phyloP scores from a whole-genome alignment of 1,140 invertebrate species.

The Lanistes nyassanus region DNA sequence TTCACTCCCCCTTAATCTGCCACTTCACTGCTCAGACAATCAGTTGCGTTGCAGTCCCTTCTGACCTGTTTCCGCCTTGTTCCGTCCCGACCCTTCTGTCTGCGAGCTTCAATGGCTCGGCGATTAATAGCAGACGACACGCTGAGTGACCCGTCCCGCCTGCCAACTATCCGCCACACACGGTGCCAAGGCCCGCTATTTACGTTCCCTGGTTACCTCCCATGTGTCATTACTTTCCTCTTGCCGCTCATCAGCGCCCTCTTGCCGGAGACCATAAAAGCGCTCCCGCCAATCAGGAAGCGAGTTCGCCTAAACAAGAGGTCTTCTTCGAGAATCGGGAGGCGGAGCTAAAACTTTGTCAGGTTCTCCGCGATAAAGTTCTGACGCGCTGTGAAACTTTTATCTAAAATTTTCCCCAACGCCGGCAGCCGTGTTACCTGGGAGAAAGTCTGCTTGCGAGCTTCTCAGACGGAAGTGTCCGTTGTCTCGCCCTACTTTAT shows the following conservation, averaged over 20 bases:
- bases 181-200: background rate
- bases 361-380: conserved; percentile 6
- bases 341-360: background rate
- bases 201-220: background rate
- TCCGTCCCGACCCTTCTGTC: too few species aligned
- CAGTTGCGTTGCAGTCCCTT: too few species aligned
- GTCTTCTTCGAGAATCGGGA: background rate
- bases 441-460: too few species aligned
- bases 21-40: too few species aligned
- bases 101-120: too few species aligned
- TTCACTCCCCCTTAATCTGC: too few species aligned
- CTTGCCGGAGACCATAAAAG: background rate
- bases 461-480: too few species aligned
- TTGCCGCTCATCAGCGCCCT: conserved; percentile 1
- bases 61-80: too few species aligned
- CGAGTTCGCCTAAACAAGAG: background rate
- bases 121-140: conserved; percentile 20
- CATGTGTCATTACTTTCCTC: background rate
- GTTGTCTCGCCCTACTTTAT: too few species aligned
- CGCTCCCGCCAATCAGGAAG: background rate
- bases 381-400: background rate
- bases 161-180: conserved; percentile 22
- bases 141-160: conserved; percentile 24
- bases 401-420: too few species aligned
- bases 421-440: too few species aligned